Evolutionary conservation across 2,888 invertebrate species (phyloP).

Genomic region (Nemoura dubitans): DNA sequence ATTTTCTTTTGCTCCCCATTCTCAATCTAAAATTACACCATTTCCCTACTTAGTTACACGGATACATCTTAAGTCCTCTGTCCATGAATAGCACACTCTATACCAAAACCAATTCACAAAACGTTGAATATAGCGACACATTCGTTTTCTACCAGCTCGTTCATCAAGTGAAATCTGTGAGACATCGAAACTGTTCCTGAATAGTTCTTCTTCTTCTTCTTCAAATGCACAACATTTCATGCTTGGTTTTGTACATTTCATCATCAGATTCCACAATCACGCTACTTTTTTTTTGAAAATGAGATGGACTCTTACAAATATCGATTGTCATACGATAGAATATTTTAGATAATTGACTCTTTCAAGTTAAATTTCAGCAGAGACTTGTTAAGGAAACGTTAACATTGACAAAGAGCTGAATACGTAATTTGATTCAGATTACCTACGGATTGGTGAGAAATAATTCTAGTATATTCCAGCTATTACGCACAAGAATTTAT

Average conservation of each 20-base stretch:
- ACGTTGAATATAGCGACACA: no score
- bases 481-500: background rate
- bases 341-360: slow-evolving; percentile 7
- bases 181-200: no score
- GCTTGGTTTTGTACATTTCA: no score
- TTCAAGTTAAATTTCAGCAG: background rate
- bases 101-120: background rate
- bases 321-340: background rate
- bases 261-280: background rate
- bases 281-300: background rate
- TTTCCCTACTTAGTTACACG: background rate
- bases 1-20: background rate
- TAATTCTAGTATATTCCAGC: background rate
- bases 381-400: background rate
- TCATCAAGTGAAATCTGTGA: no score
- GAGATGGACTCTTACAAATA: background rate
- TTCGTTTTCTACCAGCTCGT: no score
- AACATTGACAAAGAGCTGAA: background rate
- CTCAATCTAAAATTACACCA: slow-evolving; percentile 3
- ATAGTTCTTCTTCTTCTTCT: no score
- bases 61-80: background rate
- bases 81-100: background rate
- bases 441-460: background rate
- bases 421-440: background rate
- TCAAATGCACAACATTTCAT: no score